phyloP scores from a whole-genome alignment of 2,113 vertebrate species.

The Oncorhynchus clarkii region DNA sequence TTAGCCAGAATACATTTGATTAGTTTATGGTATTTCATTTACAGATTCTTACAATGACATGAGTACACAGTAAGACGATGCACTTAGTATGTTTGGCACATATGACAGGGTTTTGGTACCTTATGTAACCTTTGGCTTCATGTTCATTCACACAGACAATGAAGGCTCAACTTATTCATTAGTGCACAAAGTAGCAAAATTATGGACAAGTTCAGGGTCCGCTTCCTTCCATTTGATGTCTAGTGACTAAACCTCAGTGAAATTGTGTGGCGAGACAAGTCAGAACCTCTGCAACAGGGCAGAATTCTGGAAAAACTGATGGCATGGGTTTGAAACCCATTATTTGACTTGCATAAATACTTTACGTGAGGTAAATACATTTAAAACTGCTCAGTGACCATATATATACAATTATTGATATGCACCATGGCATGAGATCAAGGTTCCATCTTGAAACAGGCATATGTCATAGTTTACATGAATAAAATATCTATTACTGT shows the following conservation, averaged over 20 bases:
- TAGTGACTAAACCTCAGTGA: too few species aligned
- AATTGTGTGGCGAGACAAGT: too few species aligned
- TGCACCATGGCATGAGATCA: neutral
- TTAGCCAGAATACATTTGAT: conserved; percentile 37
- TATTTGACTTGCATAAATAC: conserved; percentile 16
- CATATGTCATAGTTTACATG: neutral
- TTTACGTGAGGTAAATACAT: neutral
- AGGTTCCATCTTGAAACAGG: too few species aligned
- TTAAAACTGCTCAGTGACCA: neutral
- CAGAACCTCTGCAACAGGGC: too few species aligned
- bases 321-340: neutral
- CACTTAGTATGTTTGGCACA: conserved; percentile 19
- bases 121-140: conserved; percentile 12
- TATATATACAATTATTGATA: neutral
- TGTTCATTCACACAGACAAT: conserved; percentile 16
- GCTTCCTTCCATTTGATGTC: too few species aligned
- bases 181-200: neutral
- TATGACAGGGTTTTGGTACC: neutral
- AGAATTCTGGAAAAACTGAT: neutral
- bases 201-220: too few species aligned
- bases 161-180: neutral
- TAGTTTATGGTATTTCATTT: conserved; percentile 13
- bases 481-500: neutral
- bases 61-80: neutral
- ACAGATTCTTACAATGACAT: conserved; percentile 26